Evolutionary conservation across 2,113 vertebrate genomes (phyloP), one percentile per base, ranked within the genome.

Genomic region (Lasiurus cinereus): DNA sequence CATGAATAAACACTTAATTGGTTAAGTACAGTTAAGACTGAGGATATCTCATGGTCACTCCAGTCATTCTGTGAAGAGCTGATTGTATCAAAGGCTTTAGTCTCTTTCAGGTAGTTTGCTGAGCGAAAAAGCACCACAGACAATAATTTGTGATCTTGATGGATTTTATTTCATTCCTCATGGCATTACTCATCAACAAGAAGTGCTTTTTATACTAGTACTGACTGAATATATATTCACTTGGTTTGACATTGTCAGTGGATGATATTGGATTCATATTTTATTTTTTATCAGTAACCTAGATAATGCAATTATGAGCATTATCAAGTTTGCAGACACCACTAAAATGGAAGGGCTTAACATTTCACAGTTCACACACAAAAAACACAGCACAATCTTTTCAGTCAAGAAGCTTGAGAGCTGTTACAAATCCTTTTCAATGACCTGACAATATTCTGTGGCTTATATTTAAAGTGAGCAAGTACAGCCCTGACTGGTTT

Each of bases 381-480:
- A 74, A 94, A 64, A 90, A 2, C 36, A 15, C 24, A 56, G 31
- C 43, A 19, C 92, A 88, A 96, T 95, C 93, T 96, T 92, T 89
- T 29, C 79, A 80, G 90, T 93, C 84, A 78, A 88, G 92, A 90
- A 94, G 59, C 31, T 83, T 54, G 84, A 92, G 82, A 95, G 46
- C 29, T 50, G n/a, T 91, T 96, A 59, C 73, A 95, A 93, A 93
- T 91, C 83, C 66, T 96, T 39, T 88, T 77, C 94, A 94, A 62
- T 91, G 79, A 95, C 52, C 66, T 59, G 21, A 59, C 27, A 18
- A 43, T 77, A 50, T 43, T 67, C 86, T 91, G 76, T 64, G 70
- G 48, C 83, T 94, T 93, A 88, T 90, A 39, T 48, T 19, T 89
- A 78, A 91, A 93, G 83, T 22, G 48, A 83, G 87, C 73, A 79